These are phyloP conservation scores for Osmoderma eremita DNA, from an alignment of 2,888 invertebrate genomes.

Conservation along the genomic window DNA sequence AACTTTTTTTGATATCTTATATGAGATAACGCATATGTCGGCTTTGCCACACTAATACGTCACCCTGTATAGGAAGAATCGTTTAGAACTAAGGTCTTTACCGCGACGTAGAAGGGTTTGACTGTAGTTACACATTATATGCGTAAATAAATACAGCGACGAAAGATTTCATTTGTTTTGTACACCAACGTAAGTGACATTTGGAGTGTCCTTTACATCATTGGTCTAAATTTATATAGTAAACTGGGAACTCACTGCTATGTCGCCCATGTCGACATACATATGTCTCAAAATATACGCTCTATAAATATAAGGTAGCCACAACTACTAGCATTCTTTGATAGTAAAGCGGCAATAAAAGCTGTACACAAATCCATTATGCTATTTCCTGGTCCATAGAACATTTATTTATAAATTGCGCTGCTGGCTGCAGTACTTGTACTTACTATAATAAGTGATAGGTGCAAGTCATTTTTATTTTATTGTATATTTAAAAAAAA, in stretches of 20 bases:
- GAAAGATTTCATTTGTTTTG: constrained; percentile 26
- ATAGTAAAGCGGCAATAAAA: constrained; percentile 27
- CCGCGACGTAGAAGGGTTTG: too few relatives aligned
- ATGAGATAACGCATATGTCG: too few relatives aligned
- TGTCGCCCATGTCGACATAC: constrained; percentile 18
- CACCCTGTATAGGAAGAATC: too few relatives aligned
- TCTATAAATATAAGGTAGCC: constrained; percentile 27
- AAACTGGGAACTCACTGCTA: constrained; percentile 36
- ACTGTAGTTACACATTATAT: too few relatives aligned
- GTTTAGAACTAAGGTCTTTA: too few relatives aligned
- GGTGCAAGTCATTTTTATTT: too few relatives aligned
- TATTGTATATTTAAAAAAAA: too few relatives aligned
- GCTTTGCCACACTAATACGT: too few relatives aligned
- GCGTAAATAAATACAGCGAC: background rate
- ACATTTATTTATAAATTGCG: too few relatives aligned
- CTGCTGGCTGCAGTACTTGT: too few relatives aligned
- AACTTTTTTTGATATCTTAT: too few relatives aligned
- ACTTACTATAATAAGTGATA: too few relatives aligned
- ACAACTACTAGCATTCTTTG: constrained; percentile 23
- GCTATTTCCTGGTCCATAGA: constrained; percentile 17
- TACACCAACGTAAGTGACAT: constrained; percentile 33
- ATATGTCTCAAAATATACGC: constrained; percentile 31
- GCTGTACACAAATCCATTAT: constrained; percentile 14
- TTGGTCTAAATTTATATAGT: constrained; percentile 38
- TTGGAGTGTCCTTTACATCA: constrained; percentile 40